Base-by-base conservation (phyloP, 1,140 invertebrate genomes). In the Penaeus chinensis region DNA sequence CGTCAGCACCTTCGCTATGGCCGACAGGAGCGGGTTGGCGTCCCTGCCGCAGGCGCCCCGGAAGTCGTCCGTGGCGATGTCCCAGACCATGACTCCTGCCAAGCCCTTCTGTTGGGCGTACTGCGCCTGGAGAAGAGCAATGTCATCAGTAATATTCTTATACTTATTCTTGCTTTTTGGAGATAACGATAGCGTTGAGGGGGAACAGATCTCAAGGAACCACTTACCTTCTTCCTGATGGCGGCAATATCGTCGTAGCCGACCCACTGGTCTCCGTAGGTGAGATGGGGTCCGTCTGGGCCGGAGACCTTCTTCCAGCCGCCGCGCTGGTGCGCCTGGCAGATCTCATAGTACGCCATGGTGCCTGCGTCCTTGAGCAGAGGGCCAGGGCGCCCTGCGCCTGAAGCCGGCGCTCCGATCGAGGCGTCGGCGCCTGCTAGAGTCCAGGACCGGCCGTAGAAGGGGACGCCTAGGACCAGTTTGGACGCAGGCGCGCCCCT, bases 381-480 rank as follows among this genome's bases (percentile, higher is more conserved):
- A 8, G 81, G 85, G 1, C 90, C 90, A 13, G 79, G 66, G 8
- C 74, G 27, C 18, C 89, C 89, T 3, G 74, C 84, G 10, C 89
- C 90, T 54, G 27, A 32, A 4, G 89, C 84, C 62, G 83, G 71
- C 47, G 89, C 90, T 20, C 76, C 76, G 7, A 74, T 87, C 22
- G 76, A 54, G 66, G 61, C 65, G 27, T 90, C 77, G 19, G 65
- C 54, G 19, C 63, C 63, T 16, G 66, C 91, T 22, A 87, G 47
- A 88, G 95, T 95, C 91, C 98, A 98, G 0, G 96, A 95, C 91
- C 97, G 96, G 0, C 97, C 97, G 91, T 98, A 98, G 20, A 97
- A 92, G 1, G 97, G 96, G 94, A 98, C 96, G 78, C 97, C 97
- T 95, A 98, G 95, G 0, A 97, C 94, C 20, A 98, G 93, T 90